Percentiles rank a stretch among this genome's conserved stretches.
These are phyloP conservation scores for Drosophila anceps DNA, from an alignment of 2,888 invertebrate species.

Conservation along the genomic window DNA sequence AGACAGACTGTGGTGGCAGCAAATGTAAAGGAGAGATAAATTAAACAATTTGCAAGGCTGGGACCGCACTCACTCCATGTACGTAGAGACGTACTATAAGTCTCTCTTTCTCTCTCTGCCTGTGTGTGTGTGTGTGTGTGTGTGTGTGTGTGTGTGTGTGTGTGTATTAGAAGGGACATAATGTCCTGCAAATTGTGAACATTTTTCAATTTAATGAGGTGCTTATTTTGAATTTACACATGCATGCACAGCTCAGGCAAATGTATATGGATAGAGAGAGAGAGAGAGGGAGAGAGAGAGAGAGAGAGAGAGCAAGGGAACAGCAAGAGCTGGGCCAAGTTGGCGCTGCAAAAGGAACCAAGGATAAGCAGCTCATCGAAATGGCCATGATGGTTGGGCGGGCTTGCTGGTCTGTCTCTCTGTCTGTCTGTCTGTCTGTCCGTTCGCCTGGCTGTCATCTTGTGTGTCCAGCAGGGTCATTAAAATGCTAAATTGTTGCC, in stretches of 20 bases:
- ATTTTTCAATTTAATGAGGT: conserved; percentile 83
- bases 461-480: conserved; percentile 55
- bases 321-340: conserved; percentile 4
- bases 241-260: conserved; percentile 49
- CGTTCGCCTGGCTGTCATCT: conserved; percentile 7
- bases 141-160: neutral
- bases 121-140: conserved; percentile 16
- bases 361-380: conserved; percentile 48
- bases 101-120: too few relatives aligned
- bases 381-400: conserved; percentile 15
- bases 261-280: neutral
- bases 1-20: conserved; percentile 11
- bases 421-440: neutral
- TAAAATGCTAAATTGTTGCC: conserved; percentile 76
- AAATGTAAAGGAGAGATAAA: conserved; percentile 46
- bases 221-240: conserved; percentile 82
- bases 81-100: neutral
- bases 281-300: neutral
- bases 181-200: conserved; percentile 78
- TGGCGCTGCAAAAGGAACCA: conserved; percentile 8
- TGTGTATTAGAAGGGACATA: conserved; percentile 63
- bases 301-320: neutral
- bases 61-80: conserved; percentile 9
- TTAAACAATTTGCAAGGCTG: conserved; percentile 65
- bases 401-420: neutral